Evolutionary conservation across 1,140 invertebrate species (phyloP).

Genomic region (Atopsyche davidsoni): DNA sequence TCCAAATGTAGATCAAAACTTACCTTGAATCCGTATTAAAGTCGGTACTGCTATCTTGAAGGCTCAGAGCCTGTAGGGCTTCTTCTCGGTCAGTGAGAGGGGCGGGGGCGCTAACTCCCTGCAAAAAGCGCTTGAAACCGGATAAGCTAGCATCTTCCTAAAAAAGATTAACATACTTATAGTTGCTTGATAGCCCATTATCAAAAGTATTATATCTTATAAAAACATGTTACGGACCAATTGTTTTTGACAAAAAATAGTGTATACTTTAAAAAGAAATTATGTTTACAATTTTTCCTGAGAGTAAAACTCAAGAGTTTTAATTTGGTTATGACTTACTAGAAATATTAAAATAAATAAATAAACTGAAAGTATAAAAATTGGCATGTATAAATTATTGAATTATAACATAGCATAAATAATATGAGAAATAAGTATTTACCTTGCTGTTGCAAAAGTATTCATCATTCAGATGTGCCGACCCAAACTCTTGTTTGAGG

Average conservation of each 20-base stretch:
- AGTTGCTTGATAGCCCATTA: no score
- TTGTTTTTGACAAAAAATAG: slow-evolving; percentile 13
- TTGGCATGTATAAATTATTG: background rate
- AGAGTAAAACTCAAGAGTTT: no score
- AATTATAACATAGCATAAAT: background rate
- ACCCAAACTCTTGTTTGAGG: slow-evolving; percentile 93
- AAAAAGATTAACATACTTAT: slow-evolving; percentile 29
- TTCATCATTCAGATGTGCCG: slow-evolving; percentile 90
- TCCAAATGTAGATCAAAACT: slow-evolving; percentile 1
- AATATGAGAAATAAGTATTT: slow-evolving; percentile 31
- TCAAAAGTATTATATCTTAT: background rate
- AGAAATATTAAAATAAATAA: no score
- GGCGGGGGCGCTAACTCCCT: slow-evolving; percentile 71
- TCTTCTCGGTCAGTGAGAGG: slow-evolving; percentile 87
- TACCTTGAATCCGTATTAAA: slow-evolving; percentile 71
- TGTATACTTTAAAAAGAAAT: no score
- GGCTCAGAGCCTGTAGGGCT: slow-evolving; percentile 75
- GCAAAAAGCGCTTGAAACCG: slow-evolving; percentile 77
- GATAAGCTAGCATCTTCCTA: slow-evolving; percentile 75
- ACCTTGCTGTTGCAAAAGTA: slow-evolving; percentile 77
- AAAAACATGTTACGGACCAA: background rate
- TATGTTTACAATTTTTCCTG: no score
- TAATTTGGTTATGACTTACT: no score
- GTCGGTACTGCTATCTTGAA: slow-evolving; percentile 68
- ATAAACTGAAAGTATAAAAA: slow-evolving; percentile 2